These are phyloP conservation scores for Calameuta filiformis DNA, from an alignment of 2,888 invertebrate species.

Conservation along the genomic window DNA sequence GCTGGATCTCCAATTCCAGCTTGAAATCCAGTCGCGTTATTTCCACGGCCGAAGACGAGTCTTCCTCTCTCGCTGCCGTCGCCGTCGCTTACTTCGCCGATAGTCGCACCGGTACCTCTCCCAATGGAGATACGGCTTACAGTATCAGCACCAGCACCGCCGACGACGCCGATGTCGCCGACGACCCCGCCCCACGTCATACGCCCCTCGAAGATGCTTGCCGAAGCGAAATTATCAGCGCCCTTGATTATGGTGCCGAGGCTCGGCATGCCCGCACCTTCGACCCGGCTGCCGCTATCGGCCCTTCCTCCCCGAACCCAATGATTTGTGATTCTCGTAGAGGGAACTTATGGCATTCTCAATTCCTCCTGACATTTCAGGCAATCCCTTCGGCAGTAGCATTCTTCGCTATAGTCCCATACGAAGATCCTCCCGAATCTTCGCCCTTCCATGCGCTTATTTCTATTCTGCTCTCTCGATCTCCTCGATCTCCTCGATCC, in stretches of 20 bases:
- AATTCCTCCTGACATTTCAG: too few species aligned
- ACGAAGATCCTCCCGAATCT: not conserved
- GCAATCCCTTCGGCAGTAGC: too few species aligned
- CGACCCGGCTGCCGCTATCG: constrained; percentile 35
- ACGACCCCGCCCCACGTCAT: constrained; percentile 43
- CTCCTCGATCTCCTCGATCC: not conserved
- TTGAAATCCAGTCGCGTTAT: too few species aligned
- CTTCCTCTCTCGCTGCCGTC: too few species aligned
- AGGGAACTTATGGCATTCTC: too few species aligned
- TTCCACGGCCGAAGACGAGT: too few species aligned
- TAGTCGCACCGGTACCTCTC: not conserved
- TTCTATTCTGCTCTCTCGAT: not conserved
- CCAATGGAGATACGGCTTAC: constrained; percentile 16
- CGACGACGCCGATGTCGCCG: not conserved
- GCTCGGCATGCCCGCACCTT: constrained; percentile 60
- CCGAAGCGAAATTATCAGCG: constrained; percentile 54
- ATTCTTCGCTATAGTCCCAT: too few species aligned
- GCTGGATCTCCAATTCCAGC: too few species aligned
- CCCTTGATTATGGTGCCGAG: constrained; percentile 56
- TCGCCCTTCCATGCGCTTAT: not conserved
- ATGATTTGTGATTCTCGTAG: too few species aligned
- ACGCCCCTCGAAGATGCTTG: constrained; percentile 61
- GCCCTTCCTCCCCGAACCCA: not conserved
- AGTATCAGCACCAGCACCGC: constrained; percentile 4
- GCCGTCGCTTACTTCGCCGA: too few species aligned